phyloP scores from a whole-genome alignment of 2,113 vertebrate species.

The Pachycephala philippinensis region DNA sequence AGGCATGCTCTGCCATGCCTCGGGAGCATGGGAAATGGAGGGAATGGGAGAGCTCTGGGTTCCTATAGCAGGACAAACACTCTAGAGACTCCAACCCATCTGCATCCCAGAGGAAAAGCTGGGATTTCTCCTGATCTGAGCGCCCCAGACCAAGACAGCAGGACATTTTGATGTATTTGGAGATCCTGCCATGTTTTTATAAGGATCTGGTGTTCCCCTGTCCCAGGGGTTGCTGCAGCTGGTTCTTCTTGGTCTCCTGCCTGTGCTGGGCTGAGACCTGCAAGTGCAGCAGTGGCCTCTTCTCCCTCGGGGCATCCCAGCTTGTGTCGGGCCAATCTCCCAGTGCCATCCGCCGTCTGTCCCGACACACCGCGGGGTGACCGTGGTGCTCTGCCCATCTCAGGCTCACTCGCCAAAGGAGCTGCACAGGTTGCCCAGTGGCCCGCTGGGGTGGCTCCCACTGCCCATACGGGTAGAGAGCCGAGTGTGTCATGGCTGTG shows the following conservation, averaged over 20 bases:
- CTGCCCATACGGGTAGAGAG: not conserved
- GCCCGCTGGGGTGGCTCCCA: too few relatives aligned
- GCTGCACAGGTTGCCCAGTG: not conserved
- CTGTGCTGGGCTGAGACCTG: not conserved
- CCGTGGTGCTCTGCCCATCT: not conserved
- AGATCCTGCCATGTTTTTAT: not conserved
- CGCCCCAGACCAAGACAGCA: not conserved
- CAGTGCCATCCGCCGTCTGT: not conserved
- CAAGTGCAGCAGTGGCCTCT: not conserved
- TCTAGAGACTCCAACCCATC: not conserved
- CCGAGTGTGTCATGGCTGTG: not conserved
- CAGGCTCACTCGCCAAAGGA: not conserved
- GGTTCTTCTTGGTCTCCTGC: not conserved
- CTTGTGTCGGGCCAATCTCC: fast-evolving
- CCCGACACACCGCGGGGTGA: fast-evolving
- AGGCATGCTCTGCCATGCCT: not conserved
- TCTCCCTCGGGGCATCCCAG: not conserved
- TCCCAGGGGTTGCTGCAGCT: not conserved
- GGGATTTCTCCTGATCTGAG: not conserved
- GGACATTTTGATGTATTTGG: not conserved
- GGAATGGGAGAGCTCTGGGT: not conserved
- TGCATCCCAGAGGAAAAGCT: not conserved
- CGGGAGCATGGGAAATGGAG: fast-evolving
- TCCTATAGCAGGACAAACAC: not conserved
- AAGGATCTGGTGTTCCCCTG: not conserved